Conservation (phyloP, 2,888 invertebrate genomes). For the Byasa hedistus region DNA sequence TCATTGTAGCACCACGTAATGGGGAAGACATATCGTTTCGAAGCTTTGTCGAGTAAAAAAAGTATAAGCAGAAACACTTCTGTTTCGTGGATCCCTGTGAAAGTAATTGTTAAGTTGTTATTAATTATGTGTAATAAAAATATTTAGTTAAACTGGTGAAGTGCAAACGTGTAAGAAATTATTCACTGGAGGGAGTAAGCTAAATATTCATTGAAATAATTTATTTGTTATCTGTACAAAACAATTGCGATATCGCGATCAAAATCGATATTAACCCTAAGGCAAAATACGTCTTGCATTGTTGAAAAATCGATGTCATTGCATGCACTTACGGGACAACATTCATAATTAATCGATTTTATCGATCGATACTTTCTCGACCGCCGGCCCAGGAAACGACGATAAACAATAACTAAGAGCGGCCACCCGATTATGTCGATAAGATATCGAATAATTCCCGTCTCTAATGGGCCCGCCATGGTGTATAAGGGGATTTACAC, state of each 20-base stretch:
- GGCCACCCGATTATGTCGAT: constrained; percentile 70
- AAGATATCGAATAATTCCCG: constrained; percentile 70
- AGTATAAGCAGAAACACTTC: too few relatives aligned
- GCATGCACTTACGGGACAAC: constrained; percentile 64
- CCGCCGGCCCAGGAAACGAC: constrained; percentile 54
- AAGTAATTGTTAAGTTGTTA: too few relatives aligned
- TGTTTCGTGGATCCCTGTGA: too few relatives aligned
- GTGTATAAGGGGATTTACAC: constrained; percentile 72
- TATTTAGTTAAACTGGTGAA: too few relatives aligned
- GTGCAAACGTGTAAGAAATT: too few relatives aligned
- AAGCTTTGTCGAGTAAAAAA: too few relatives aligned
- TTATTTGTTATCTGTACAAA: constrained; percentile 29
- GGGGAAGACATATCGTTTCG: too few relatives aligned
- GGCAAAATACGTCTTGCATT: constrained; percentile 40
- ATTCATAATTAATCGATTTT: constrained; percentile 68
- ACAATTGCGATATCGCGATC: constrained; percentile 34
- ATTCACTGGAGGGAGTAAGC: too few relatives aligned
- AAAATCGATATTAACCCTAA: constrained; percentile 34
- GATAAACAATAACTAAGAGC: constrained; percentile 76
- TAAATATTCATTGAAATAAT: background rate
- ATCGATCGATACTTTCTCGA: constrained; percentile 52
- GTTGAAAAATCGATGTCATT: constrained; percentile 58
- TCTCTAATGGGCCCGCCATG: constrained; percentile 71
- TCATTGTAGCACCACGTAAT: too few relatives aligned
- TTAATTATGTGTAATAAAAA: too few relatives aligned